These are phyloP conservation scores for Bugula neritina DNA, from an alignment of 2,888 invertebrate genomes.

Conservation along the genomic window DNA sequence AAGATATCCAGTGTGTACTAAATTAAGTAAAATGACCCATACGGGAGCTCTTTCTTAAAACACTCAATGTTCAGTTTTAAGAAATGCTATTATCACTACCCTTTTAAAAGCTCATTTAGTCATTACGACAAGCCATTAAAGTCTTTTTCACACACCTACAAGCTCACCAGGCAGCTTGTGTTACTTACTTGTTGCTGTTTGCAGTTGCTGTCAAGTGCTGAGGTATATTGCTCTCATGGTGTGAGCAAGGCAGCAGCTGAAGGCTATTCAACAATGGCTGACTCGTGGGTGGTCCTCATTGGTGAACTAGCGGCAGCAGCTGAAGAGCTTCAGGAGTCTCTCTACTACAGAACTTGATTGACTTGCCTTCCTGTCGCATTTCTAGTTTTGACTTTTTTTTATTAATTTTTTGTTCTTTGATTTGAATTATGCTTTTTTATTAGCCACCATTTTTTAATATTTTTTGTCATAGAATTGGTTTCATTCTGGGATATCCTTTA, in stretches of 20 bases:
- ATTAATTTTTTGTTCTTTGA: not conserved
- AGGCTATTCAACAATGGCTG: slow-evolving; percentile 24
- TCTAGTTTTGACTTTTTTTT: not conserved
- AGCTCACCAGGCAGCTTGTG: no score
- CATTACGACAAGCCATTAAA: no score
- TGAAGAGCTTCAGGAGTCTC: slow-evolving; percentile 12
- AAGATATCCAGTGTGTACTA: no score
- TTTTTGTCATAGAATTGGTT: not conserved
- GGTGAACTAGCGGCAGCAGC: slow-evolving; percentile 12
- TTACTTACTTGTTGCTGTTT: no score
- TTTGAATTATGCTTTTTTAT: not conserved
- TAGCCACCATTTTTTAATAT: not conserved
- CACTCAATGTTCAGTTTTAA: no score
- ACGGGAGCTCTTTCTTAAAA: no score
- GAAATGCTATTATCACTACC: no score
- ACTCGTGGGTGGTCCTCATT: slow-evolving; percentile 21
- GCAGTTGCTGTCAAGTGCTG: not conserved
- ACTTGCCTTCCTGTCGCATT: no score
- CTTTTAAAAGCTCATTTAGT: no score
- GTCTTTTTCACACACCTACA: no score
- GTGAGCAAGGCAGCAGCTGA: slow-evolving; percentile 19
- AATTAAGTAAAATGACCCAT: no score
- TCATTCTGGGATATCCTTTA: no score
- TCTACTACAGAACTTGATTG: not conserved
- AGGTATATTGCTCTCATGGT: slow-evolving; percentile 7